phyloP scores from a whole-genome alignment of 2,888 invertebrate genomes.

The Hedychridium roseum region DNA sequence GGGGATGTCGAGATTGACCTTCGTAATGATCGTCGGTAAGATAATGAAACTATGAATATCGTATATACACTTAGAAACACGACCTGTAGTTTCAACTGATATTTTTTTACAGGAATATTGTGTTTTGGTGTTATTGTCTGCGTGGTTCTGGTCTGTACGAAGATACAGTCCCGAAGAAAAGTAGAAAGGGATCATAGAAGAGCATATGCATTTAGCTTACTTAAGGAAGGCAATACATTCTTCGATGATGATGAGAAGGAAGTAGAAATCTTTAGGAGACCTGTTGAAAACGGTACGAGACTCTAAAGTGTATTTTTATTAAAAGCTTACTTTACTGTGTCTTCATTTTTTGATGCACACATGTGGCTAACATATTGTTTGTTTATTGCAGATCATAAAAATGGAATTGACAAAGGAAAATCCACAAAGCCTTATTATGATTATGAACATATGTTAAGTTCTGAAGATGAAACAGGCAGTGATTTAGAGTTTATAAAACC shows the following conservation, averaged over 20 bases:
- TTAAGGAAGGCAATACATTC: slow-evolving; percentile 67
- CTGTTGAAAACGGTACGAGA: slow-evolving; percentile 48
- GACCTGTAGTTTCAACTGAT: slow-evolving; percentile 9
- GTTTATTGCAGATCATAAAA: slow-evolving; percentile 28
- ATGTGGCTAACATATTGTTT: background rate
- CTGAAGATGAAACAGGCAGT: slow-evolving; percentile 68
- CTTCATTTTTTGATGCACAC: background rate
- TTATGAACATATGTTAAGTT: slow-evolving; percentile 72
- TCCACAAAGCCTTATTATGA: slow-evolving; percentile 74
- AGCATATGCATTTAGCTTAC: slow-evolving; percentile 69
- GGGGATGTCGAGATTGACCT: slow-evolving; percentile 79
- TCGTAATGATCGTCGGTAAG: slow-evolving; percentile 77
- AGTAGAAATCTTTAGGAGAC: slow-evolving; percentile 65
- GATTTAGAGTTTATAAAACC: slow-evolving; percentile 68
- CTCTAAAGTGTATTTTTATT: background rate
- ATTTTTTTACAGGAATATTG: slow-evolving; percentile 65
- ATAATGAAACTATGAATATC: slow-evolving; percentile 7
- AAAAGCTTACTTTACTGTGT: slow-evolving; percentile 3
- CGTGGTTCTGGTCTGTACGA: slow-evolving; percentile 68
- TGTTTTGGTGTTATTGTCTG: slow-evolving; percentile 67
- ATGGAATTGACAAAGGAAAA: slow-evolving; percentile 45
- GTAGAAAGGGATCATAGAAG: slow-evolving; percentile 61
- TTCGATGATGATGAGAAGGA: slow-evolving; percentile 67
- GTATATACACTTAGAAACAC: background rate
- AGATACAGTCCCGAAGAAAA: slow-evolving; percentile 61